Evolutionary conservation across 2,797 vertebrate species (phyloP).

Genomic region (Myotis vivesi): DNA sequence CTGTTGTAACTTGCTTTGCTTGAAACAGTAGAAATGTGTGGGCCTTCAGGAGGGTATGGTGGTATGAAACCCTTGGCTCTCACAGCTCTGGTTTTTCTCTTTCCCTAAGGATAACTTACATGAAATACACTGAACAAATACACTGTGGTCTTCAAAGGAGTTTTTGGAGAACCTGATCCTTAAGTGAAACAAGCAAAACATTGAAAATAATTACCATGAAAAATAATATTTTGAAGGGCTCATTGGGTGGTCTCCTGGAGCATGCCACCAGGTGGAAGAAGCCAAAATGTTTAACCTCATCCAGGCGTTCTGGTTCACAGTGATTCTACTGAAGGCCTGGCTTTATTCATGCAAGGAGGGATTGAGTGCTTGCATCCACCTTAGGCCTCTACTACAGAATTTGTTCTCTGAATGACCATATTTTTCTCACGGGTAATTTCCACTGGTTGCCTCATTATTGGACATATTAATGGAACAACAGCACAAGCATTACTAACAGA

Average conservation of each 20-base stretch:
- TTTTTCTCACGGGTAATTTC: neutral
- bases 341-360: neutral
- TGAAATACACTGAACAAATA: conserved; percentile 22
- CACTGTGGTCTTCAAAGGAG: conserved; percentile 56
- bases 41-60: conserved; percentile 53
- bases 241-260: conserved; percentile 50
- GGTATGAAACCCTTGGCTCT: conserved; percentile 34
- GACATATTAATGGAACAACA: neutral
- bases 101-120: conserved; percentile 45
- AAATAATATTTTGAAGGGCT: conserved; percentile 57
- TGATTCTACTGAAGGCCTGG: neutral
- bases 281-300: conserved; percentile 9
- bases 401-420: neutral
- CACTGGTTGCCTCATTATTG: neutral
- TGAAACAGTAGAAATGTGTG: conserved; percentile 47
- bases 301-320: neutral
- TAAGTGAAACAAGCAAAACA: conserved; percentile 63
- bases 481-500: neutral
- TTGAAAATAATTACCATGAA: conserved; percentile 67
- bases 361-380: neutral
- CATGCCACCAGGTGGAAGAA: conserved; percentile 27
- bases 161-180: conserved; percentile 61
- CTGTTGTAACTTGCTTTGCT: conserved; percentile 13
- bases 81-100: conserved; percentile 14
- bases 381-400: neutral